Evolutionary conservation across 2,797 vertebrate species (phyloP).

Genomic region (Distichodus sexfasciatus): DNA sequence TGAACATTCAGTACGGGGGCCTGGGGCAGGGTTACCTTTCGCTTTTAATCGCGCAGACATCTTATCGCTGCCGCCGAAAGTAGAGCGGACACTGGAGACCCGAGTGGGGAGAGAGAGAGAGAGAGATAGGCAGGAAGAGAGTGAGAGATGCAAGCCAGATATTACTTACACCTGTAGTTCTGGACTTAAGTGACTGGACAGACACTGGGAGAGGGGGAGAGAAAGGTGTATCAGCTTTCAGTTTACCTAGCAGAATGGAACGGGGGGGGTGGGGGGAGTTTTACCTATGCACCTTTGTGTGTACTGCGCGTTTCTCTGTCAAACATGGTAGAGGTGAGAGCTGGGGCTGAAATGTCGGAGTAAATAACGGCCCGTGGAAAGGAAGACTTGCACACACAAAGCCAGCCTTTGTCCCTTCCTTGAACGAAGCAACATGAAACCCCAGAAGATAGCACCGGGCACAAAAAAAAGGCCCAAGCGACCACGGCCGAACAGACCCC

Average conservation of each 20-base stretch:
- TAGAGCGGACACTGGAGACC: slow-evolving; percentile 80
- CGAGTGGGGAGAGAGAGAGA: not conserved
- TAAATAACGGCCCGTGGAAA: slow-evolving; percentile 46
- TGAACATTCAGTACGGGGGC: slow-evolving; percentile 76
- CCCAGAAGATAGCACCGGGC: slow-evolving; percentile 60
- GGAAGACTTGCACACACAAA: slow-evolving; percentile 54
- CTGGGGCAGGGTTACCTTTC: slow-evolving; percentile 82
- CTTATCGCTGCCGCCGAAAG: slow-evolving; percentile 84
- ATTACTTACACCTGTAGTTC: slow-evolving; percentile 35
- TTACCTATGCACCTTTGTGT: slow-evolving; percentile 40
- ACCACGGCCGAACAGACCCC: not conserved
- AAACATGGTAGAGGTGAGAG: slow-evolving; percentile 48
- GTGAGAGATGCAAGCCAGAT: slow-evolving; percentile 7
- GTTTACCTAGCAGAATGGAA: not conserved
- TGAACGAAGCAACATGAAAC: slow-evolving; percentile 64
- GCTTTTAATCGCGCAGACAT: slow-evolving; percentile 89
- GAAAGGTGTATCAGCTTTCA: not conserved
- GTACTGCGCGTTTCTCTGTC: slow-evolving; percentile 47
- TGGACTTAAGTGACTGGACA: slow-evolving; percentile 11
- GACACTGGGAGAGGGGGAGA: not conserved
- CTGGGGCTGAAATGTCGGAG: slow-evolving; percentile 37
- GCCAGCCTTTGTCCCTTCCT: slow-evolving; percentile 53
- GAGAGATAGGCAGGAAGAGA: slow-evolving; percentile 6
- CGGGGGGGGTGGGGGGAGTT: slow-evolving; percentile 10
- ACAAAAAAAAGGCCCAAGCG: not conserved